phyloP scores from a whole-genome alignment of 2,888 invertebrate genomes.

The Synanthedon vespiformis region DNA sequence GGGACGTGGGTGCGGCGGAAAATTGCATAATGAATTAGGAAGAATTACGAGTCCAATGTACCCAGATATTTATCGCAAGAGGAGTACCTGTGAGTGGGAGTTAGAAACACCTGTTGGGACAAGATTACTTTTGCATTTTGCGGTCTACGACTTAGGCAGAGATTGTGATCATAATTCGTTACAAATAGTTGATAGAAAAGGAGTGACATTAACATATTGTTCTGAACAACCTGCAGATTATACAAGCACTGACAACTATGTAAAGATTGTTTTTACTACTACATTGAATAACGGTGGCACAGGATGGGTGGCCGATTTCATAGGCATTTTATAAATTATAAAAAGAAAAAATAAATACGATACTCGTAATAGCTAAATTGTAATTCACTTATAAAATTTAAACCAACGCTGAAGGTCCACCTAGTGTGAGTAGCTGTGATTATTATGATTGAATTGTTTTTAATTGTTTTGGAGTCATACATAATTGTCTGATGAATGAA shows the following conservation, averaged over 20 bases:
- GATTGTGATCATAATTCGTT: conserved; percentile 76
- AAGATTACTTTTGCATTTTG: conserved; percentile 31
- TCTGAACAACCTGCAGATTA: conserved; percentile 71
- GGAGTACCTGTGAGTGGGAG: conserved; percentile 47
- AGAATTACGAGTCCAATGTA: conserved; percentile 50
- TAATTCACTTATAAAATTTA: no score
- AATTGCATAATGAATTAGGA: conserved; percentile 31
- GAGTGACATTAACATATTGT: conserved; percentile 49
- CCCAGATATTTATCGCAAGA: conserved; percentile 39
- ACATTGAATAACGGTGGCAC: conserved; percentile 77
- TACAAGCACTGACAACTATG: conserved; percentile 60
- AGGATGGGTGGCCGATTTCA: conserved; percentile 73
- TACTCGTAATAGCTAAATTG: no score
- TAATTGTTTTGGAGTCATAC: no score
- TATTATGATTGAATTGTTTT: no score
- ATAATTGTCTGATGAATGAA: no score
- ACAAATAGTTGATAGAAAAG: conserved; percentile 67
- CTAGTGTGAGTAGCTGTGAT: no score
- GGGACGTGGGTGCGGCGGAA: conserved; percentile 54
- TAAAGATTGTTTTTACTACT: conserved; percentile 74
- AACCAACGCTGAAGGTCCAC: no score
- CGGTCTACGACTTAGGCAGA: conserved; percentile 74
- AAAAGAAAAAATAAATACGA: not conserved
- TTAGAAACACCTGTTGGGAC: conserved; percentile 42
- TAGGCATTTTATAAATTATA: conserved; percentile 11